Percentiles rank a stretch among this genome's conserved stretches.
Evolutionary conservation across 1,140 invertebrate species (phyloP).

Genomic region (Zaprionus vittiger): DNA sequence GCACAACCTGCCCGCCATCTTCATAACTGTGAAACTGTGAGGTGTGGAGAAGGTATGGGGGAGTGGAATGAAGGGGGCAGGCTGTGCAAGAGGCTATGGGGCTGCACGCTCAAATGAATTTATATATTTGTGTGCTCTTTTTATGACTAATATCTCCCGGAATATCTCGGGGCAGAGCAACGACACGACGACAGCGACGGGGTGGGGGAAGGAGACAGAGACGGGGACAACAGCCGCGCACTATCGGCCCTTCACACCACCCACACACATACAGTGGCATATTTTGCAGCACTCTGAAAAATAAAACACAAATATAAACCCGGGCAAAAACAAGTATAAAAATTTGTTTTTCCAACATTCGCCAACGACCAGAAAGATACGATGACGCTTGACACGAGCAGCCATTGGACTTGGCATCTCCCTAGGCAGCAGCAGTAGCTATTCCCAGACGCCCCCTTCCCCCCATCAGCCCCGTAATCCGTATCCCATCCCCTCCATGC

Average conservation of each 20-base stretch:
- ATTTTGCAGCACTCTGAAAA: conserved; percentile 81
- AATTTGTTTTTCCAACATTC: conserved; percentile 84
- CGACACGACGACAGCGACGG: conserved; percentile 44
- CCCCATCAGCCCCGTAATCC: background rate
- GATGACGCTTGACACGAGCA: conserved; percentile 22
- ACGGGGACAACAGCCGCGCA: conserved; percentile 12
- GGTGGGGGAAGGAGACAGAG: background rate
- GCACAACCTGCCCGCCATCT: conserved; percentile 75
- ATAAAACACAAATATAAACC: conserved; percentile 80
- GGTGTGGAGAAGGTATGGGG: conserved; percentile 9
- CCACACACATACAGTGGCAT: conserved; percentile 38
- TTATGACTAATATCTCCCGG: conserved; percentile 80
- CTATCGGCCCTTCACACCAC: background rate
- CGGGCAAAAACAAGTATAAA: conserved; percentile 80
- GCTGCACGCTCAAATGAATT: conserved; percentile 76
- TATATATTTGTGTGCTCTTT: conserved; percentile 75
- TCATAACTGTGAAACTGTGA: conserved; percentile 62
- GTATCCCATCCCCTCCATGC: conserved; percentile 19
- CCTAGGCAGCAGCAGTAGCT: conserved; percentile 30
- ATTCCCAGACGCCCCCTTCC: background rate
- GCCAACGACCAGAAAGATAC: conserved; percentile 69
- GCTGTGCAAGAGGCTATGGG: conserved; percentile 7
- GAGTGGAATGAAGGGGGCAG: background rate
- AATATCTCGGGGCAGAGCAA: conserved; percentile 65
- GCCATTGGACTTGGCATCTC: conserved; percentile 40